These are phyloP conservation scores for Anoncus sp. DNA, from an alignment of 2,888 invertebrate genomes.

Conservation along the genomic window DNA sequence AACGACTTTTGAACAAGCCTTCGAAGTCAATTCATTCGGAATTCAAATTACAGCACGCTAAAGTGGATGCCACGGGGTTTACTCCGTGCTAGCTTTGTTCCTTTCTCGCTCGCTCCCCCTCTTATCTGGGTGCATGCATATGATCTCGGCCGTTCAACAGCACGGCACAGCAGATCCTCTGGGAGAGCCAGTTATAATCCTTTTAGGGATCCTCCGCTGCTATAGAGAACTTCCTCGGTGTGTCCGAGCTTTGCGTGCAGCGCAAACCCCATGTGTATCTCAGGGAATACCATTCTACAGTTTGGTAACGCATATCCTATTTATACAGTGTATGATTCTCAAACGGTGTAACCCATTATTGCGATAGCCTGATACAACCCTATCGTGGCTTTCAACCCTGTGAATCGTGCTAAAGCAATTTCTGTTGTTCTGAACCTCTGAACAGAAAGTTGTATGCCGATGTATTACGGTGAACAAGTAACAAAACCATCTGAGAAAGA, in stretches of 20 bases:
- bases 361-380: slow-evolving; percentile 7
- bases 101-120: slow-evolving; percentile 22
- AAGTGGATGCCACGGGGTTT: slow-evolving; percentile 53
- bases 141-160: slow-evolving; percentile 13
- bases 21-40: slow-evolving; percentile 78
- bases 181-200: slow-evolving; percentile 48
- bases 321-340: slow-evolving; percentile 5
- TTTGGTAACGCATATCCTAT: neutral
- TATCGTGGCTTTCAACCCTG: slow-evolving; percentile 5
- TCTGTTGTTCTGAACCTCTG: neutral
- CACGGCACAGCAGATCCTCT: slow-evolving; percentile 12
- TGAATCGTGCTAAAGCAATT: neutral
- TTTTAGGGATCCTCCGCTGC: slow-evolving; percentile 29
- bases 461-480: neutral
- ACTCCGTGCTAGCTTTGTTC: slow-evolving; percentile 27
- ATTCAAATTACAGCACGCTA: slow-evolving; percentile 76
- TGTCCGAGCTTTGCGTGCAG: slow-evolving; percentile 29
- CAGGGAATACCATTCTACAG: slow-evolving; percentile 19
- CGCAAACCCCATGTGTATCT: slow-evolving; percentile 2
- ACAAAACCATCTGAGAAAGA: neutral
- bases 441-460: slow-evolving; percentile 8
- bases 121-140: neutral
- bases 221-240: slow-evolving; percentile 45
- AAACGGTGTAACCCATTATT: slow-evolving; percentile 17
- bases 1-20: slow-evolving; percentile 72